phyloP scores from a whole-genome alignment of 1,140 invertebrate genomes.

The Drosophila obscura region DNA sequence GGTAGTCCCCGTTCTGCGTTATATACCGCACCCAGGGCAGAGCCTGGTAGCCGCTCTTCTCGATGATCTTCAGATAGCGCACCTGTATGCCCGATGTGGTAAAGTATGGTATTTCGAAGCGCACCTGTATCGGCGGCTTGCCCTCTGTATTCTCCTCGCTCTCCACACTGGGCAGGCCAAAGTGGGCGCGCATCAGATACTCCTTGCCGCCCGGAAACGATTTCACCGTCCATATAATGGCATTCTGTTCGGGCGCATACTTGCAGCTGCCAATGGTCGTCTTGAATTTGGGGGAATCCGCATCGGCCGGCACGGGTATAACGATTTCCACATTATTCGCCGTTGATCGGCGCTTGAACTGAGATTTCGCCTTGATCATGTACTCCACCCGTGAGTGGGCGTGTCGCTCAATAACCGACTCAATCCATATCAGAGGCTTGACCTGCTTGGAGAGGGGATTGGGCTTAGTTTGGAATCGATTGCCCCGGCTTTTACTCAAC shows the following conservation, averaged over 20 bases:
- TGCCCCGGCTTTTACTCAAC: conserved; percentile 46
- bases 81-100: conserved; percentile 99
- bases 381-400: conserved; percentile 99
- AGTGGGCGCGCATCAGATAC: conserved; percentile 99
- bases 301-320: conserved; percentile 99
- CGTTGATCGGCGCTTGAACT: conserved; percentile 98
- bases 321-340: conserved; percentile 99
- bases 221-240: conserved; percentile 99
- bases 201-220: conserved; percentile 99
- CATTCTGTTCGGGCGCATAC: conserved; percentile 98
- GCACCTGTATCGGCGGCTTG: conserved; percentile 98
- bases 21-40: conserved; percentile 99
- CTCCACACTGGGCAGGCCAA: conserved; percentile 98
- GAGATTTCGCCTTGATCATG: conserved; percentile 99
- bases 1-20: conserved; percentile 99
- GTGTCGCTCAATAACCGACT: conserved; percentile 99
- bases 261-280: conserved; percentile 99
- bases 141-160: conserved; percentile 96
- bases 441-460: conserved; percentile 85
- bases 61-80: conserved; percentile 99
- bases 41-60: conserved; percentile 99
- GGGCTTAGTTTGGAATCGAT: neutral
- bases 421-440: conserved; percentile 99
- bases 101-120: conserved; percentile 99
- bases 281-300: conserved; percentile 99